Base-by-base conservation (phyloP, 2,113 vertebrate species). In the Hemiprocne comata region DNA sequence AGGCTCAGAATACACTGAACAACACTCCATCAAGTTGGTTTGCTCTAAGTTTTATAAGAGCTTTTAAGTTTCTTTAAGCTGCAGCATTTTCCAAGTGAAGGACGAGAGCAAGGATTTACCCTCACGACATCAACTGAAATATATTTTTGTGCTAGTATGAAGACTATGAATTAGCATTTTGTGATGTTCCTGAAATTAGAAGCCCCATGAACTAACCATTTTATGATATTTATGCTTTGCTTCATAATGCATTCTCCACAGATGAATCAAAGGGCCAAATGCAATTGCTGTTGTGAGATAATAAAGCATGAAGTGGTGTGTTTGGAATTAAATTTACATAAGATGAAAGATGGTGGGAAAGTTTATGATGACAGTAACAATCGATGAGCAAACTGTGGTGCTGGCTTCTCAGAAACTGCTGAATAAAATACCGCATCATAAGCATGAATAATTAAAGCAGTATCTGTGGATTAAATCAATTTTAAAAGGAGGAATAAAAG, bases 181-280 rank as follows among this genome's bases (percentile, higher is more conserved):
- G 96, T 97, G 95, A 96, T 97, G 96, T 97, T 97, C 89, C 96
- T 97, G 96, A 98, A 97, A 98, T 97, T 98, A 98, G 97, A 98
- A 98, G 96, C 97, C 94, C 97, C 98, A 97, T 97, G 98, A 98
- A 98, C 97, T 97, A 98, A 98, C 95, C 97, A 97, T 95, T 98
- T 98, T 87, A 97, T 94, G 94, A 97, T 97, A 97, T 98, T 94
- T 98, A 97, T 98, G 97, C 97, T 98, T 98, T 98, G 97, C 97
- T 96, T 98, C 96, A 91, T 97, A 98, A 98, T 98, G 97, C 97
- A 97, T 98, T 98, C 97, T 98, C 97, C 97, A 98, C 98, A 98
- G 97, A 97, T 89, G 95, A 98, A 98, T 98, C 98, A 98, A 98
- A 98, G 96, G 96, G 88, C 96, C 97, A 98, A 98, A 98, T 95